Evolutionary conservation across 2,797 vertebrate species (phyloP), one percentile per base, ranked within the genome.

Genomic region (Micromesistius poutassou): DNA sequence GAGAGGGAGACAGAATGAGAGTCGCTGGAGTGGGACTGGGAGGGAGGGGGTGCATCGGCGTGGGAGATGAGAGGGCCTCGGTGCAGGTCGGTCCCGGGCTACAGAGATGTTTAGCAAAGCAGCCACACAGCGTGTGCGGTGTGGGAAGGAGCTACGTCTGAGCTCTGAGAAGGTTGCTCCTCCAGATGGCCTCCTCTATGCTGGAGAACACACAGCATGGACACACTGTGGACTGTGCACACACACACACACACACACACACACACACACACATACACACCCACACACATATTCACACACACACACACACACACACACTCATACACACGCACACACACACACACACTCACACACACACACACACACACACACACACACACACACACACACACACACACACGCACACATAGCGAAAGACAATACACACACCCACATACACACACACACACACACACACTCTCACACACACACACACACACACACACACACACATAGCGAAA

Each of bases 141-240:
- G 62, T 68, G 62, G n/a, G 62, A 28, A 28, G 8, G 62, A 28
- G 62, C 62, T 25, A 25, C 25, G 25, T 68, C 62, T 68, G 25
- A 68, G 62, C 62, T 28, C 62, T 68, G 62, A 68, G 62, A 68
- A 68, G 62, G 62, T 68, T 68, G 62, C 62, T 68, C 62, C 62
- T 91, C 87, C 91, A 93, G 91, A 91, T 93, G 91, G 90, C 81
- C 81, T 82, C 75, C 74, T 88, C 86, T 89, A 80, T 82, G 81
- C 76, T 78, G 80, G 84, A 86, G 76, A 84, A 85, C 42, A 85
- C 85, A 86, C 71, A 84, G 77, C 85, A 75, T 62, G 55, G 55
- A 62, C 55, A 22, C 46, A 55, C 46, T 22, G 46, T 62, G 55
- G 55, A 62, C 16, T 74, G 62, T 28, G 74, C 72, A 72, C 66